Evolutionary conservation across 2,113 vertebrate species (phyloP), one percentile per base, ranked within the genome.

Genomic region (Electrona antarctica): DNA sequence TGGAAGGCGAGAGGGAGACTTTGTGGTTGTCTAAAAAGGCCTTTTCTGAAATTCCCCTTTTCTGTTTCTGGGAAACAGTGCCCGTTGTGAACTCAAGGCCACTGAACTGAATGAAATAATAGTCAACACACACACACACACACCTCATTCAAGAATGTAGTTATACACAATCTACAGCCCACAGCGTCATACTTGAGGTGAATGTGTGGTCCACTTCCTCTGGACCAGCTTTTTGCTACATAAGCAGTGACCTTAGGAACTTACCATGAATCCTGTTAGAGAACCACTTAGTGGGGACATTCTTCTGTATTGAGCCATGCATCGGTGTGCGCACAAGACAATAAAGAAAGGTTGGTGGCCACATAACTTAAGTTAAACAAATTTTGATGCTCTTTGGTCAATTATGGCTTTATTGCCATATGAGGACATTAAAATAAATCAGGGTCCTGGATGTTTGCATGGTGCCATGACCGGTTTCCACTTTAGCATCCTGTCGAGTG

Each of bases 221-320:
- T 76, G 0, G 46, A 64, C 67, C 41, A 1, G 4, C 52, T 72
- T 83, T 83, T 73, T 79, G 76, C 84, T 11, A 49, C 52, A 64
- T 74, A 60, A 74, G 84, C 85, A 90, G 65, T 85, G 84, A 81
- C 74, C 77, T 41, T 29, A 46, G 71, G 74, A 78, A 73, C 33
- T 6, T 51, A 33, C 8, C 29, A 4, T 15, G 76, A 56, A 62
- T 81, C 73, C 77, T 60, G 73, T 61, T 41, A 60, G 47, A 59
- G 41, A 6, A 9, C 41, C 28, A 21, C 21, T 49, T n/a, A 55
- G 52, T 7, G 45, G 33, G 33, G 59, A 59, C 29, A 55, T 7
- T 52, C 33, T 41, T 41, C 33, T 41, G 33, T 41, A 41, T 41
- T 41, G 33, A 41, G 33, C 33, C 33, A 29, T n/a, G 3, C 2